Evolutionary conservation across 2,797 vertebrate genomes (phyloP).

Genomic region (Myotis findleyi): DNA sequence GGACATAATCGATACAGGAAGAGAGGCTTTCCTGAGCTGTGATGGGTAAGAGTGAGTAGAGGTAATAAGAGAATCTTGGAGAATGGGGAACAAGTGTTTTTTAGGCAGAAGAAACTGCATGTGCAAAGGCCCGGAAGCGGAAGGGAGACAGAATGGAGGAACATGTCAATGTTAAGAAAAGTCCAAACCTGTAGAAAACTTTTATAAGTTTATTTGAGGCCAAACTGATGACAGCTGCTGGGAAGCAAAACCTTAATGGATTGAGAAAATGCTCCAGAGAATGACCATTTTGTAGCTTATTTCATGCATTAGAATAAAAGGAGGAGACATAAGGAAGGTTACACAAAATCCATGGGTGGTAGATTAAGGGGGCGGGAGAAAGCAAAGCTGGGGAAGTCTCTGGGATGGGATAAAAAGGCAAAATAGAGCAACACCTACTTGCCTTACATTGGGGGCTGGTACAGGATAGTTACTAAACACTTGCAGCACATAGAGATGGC

Average conservation of each 20-base stretch:
- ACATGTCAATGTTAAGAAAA: not conserved
- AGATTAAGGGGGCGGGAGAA: not conserved
- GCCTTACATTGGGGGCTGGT: not conserved
- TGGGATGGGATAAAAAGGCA: not conserved
- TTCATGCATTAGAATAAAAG: not conserved
- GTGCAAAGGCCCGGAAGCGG: not conserved
- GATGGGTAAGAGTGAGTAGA: not conserved
- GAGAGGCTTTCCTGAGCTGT: not conserved
- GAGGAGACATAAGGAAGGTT: not conserved
- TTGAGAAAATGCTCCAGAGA: not conserved
- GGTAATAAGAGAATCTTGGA: not conserved
- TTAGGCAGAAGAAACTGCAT: not conserved
- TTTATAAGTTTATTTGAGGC: not conserved
- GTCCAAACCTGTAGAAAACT: not conserved
- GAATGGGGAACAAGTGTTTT: not conserved
- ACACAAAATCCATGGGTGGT: not conserved
- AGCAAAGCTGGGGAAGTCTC: not conserved
- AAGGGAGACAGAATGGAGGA: not conserved
- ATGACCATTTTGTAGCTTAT: not conserved
- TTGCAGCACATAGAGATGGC: not conserved
- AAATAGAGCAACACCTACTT: not conserved
- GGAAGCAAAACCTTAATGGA: not conserved
- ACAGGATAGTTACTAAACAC: not conserved
- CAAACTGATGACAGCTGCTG: not conserved
- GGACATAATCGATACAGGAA: rapidly evolving